Conservation (phyloP, 1,140 invertebrate species). For the Papilio glaucus region DNA sequence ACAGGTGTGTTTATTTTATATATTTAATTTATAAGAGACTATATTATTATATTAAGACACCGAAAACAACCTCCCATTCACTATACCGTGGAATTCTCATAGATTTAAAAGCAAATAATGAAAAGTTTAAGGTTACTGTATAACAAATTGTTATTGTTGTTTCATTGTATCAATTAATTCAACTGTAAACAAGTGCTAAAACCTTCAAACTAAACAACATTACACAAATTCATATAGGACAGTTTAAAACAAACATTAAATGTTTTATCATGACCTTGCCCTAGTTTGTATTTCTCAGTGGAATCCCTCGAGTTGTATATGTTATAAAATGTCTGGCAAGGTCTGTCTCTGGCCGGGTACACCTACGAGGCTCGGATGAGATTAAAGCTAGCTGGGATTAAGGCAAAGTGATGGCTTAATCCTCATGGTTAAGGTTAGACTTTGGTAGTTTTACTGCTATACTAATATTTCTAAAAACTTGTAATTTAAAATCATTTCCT, state of each 20-base stretch:
- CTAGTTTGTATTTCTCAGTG: not conserved
- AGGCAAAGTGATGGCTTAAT: too few species aligned
- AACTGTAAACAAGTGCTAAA: not conserved
- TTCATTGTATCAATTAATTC: not conserved
- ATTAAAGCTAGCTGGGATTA: too few species aligned
- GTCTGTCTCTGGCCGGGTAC: not conserved
- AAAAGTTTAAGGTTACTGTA: constrained; percentile 16
- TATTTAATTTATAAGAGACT: too few species aligned
- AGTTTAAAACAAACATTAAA: constrained; percentile 13
- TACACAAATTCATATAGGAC: not conserved
- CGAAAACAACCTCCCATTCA: not conserved
- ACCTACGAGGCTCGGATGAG: too few species aligned
- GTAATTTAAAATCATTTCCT: too few species aligned
- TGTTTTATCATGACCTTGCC: constrained; percentile 2
- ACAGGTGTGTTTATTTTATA: too few species aligned
- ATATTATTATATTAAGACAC: not conserved
- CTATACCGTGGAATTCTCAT: not conserved
- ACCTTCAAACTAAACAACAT: constrained; percentile 4
- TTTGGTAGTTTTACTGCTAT: too few species aligned
- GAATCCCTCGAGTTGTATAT: not conserved
- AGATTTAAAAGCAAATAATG: not conserved
- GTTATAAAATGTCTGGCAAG: not conserved
- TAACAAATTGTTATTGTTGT: constrained; percentile 13
- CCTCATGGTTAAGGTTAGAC: too few species aligned
- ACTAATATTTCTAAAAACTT: too few species aligned